Conservation (phyloP, 2,113 vertebrate species). For the Axis porcinus region DNA sequence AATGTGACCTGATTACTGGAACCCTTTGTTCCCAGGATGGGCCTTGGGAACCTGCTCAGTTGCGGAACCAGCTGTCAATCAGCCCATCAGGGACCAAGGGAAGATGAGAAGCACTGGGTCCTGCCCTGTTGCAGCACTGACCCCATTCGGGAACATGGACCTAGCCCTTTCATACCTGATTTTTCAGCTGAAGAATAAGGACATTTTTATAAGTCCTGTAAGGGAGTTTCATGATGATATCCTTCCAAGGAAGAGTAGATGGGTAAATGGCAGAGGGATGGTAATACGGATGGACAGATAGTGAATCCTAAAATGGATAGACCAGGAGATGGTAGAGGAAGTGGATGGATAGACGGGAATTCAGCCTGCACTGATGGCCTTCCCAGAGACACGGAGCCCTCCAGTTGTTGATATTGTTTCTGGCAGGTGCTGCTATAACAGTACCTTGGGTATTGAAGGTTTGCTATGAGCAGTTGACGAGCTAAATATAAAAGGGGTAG, state of each 20-base stretch:
- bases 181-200: neutral
- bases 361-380: too few relatives aligned
- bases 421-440: too few relatives aligned
- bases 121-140: neutral
- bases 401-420: neutral
- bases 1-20: conserved; percentile 27
- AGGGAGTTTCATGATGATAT: neutral
- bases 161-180: neutral
- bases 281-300: neutral
- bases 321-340: neutral
- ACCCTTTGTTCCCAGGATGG: conserved; percentile 12
- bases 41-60: neutral
- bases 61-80: neutral
- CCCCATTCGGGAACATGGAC: neutral
- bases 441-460: neutral
- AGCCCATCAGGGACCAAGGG: neutral
- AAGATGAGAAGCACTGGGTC: neutral
- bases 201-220: neutral
- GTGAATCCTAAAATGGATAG: neutral
- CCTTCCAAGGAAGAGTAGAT: neutral
- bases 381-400: neutral
- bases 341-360: neutral
- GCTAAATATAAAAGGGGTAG: neutral
- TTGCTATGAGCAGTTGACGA: neutral
- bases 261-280: neutral